Evolutionary conservation across 2,797 vertebrate species (phyloP), one percentile per base, ranked within the genome.

Genomic region (Todus mexicanus): DNA sequence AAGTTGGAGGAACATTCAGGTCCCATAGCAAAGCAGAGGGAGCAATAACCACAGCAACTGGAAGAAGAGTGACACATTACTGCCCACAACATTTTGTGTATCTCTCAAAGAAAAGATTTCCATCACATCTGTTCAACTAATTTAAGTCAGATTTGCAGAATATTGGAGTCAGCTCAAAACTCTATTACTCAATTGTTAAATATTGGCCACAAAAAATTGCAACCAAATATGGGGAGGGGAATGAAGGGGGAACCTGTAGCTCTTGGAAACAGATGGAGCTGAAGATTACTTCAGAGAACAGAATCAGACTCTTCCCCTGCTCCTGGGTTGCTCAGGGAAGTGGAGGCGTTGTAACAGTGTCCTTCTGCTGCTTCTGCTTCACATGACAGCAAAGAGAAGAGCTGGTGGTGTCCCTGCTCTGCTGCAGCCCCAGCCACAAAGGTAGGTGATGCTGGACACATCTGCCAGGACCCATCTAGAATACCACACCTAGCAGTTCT

Each of bases 91-190:
- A 51, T 54, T 71, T 71, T 74, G 22, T 61, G 8, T 31, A 11
- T 42, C 10, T 77, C 40, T 77, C 59, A 43, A 86, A 10, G 13
- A 25, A 40, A 69, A 35, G 23, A 57, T 80, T 71, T 81, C 38
- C 22, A 33, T 33, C 38, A 33, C 11, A 57, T 59, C 26, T 72
- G 16, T 59, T 86, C 27, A 12, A 48, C 27, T 70, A 65, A 69
- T 59, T 81, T 50, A 66, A 85, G 31, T 68, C 17, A 77, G 63
- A 77, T 86, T 64, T 86, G 51, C 26, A 80, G 43, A 77, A 43
- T 27, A 50, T 9, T 70, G 3, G 19, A 79, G 22, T 72, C 43
- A 59, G 26, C 47, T 82, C 54, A 84, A 59, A 92, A 57, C 29
- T 38, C 12, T 6, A 26, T 76, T 94, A 79, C 35, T 76, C 21